These are phyloP conservation scores for Solea solea DNA, from an alignment of 2,113 vertebrate species.

Conservation along the genomic window DNA sequence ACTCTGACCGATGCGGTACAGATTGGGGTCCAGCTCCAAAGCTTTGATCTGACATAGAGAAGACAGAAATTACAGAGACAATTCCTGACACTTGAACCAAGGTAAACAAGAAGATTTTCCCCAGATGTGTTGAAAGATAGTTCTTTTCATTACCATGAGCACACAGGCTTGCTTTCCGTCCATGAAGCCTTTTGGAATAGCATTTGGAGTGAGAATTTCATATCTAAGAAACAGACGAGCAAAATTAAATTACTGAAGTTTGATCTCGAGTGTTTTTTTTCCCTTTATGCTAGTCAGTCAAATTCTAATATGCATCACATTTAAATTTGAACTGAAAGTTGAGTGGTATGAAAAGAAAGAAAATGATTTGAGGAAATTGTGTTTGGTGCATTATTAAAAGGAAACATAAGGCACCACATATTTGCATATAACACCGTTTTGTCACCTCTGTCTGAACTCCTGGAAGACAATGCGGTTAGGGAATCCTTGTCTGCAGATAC, in stretches of 20 bases:
- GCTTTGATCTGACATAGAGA: conserved; percentile 87
- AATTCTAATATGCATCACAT: too few relatives aligned
- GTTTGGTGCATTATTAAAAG: too few relatives aligned
- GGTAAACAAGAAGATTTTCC: not conserved
- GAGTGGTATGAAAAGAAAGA: too few relatives aligned
- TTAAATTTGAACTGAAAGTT: too few relatives aligned
- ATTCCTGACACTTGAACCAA: not conserved
- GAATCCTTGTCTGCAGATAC: conserved; percentile 97
- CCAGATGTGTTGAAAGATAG: not conserved
- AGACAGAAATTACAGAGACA: not conserved
- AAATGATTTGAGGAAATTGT: too few relatives aligned
- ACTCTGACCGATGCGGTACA: conserved; percentile 96
- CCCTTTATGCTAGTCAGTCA: too few relatives aligned
- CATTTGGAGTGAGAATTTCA: conserved; percentile 96
- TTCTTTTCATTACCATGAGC: conserved; percentile 88
- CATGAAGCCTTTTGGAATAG: conserved; percentile 99
- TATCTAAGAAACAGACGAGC: conserved; percentile 80
- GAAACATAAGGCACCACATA: not conserved
- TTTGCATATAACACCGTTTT: not conserved
- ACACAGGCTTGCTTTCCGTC: conserved; percentile 96
- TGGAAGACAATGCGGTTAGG: conserved; percentile 98
- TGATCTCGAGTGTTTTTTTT: not conserved
- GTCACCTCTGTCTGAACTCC: conserved; percentile 96
- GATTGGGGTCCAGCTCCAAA: conserved; percentile 93
- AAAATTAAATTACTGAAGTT: conserved; percentile 2